A percentile compares a stretch with the other conserved stretches of the same genome.
Conservation (phyloP, 2,113 vertebrate genomes). For the Pseudois nayaur region DNA sequence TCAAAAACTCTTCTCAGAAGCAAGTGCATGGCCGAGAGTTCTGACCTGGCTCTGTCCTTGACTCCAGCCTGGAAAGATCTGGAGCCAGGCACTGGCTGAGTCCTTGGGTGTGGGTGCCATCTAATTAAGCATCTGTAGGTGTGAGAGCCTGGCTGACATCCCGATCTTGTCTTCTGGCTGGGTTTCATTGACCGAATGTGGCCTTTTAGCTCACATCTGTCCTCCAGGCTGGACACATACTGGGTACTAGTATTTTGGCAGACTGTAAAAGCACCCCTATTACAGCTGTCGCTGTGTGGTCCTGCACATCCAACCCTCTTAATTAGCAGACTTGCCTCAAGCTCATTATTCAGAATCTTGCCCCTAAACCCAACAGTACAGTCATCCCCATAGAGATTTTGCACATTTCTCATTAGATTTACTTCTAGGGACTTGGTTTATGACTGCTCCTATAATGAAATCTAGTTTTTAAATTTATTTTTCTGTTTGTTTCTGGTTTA, state of each 20-base stretch:
- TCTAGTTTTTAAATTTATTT: neutral
- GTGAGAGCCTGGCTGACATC: neutral
- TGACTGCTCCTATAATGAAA: neutral
- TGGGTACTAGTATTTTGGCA: constrained; percentile 15
- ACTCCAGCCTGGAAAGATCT: neutral
- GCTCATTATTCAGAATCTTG: neutral
- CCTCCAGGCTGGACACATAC: constrained; percentile 39
- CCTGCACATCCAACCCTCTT: neutral
- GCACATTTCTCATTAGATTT: neutral
- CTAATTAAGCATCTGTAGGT: constrained; percentile 47
- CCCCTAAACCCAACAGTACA: neutral
- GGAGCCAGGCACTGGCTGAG: neutral
- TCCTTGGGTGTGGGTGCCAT: neutral
- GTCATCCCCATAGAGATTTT: neutral
- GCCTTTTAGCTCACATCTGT: constrained; percentile 63
- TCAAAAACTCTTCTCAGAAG: neutral
- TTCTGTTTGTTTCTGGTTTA: constrained; percentile 11
- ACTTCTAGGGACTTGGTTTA: neutral
- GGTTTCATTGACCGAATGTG: constrained; percentile 42
- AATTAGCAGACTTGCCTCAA: constrained; percentile 35
- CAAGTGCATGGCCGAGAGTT: neutral
- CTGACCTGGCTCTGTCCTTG: neutral
- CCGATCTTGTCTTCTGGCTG: constrained; percentile 46
- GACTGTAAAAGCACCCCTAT: neutral
- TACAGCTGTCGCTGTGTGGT: constrained; percentile 24